phyloP scores from a whole-genome alignment of 2,113 vertebrate genomes.

The Hiodon alosoides region DNA sequence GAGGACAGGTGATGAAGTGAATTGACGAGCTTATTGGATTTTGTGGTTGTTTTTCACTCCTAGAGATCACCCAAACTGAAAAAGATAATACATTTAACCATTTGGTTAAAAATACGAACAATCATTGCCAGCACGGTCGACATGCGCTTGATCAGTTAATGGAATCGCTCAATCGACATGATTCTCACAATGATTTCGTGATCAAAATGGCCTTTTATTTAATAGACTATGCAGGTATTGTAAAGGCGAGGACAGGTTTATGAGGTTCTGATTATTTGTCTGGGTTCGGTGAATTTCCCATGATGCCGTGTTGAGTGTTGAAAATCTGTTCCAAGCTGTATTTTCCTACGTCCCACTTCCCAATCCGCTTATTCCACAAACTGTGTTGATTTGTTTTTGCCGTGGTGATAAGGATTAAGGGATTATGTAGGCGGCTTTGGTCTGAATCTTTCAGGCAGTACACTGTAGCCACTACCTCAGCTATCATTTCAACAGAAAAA shows the following conservation, averaged over 20 bases:
- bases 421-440: constrained; percentile 51
- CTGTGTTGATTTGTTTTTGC: constrained; percentile 62
- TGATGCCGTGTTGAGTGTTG: neutral
- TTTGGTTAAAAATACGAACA: no score
- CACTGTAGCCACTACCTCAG: constrained; percentile 34
- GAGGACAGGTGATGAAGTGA: no score
- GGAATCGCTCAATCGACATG: no score
- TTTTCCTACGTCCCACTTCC: constrained; percentile 18
- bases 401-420: constrained; percentile 69
- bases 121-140: no score
- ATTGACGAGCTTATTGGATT: no score
- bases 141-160: no score
- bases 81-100: no score
- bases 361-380: constrained; percentile 61
- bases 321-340: constrained; percentile 8
- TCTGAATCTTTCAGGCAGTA: constrained; percentile 44
- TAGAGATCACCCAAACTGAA: no score
- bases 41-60: no score
- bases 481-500: neutral
- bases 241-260: neutral
- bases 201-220: no score
- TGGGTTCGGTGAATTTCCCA: neutral
- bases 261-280: neutral
- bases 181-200: no score
- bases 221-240: neutral